A percentile compares a stretch with the other conserved stretches of the same genome.
Conservation (phyloP, 2,888 invertebrate genomes). For the Parelbella ahira region DNA sequence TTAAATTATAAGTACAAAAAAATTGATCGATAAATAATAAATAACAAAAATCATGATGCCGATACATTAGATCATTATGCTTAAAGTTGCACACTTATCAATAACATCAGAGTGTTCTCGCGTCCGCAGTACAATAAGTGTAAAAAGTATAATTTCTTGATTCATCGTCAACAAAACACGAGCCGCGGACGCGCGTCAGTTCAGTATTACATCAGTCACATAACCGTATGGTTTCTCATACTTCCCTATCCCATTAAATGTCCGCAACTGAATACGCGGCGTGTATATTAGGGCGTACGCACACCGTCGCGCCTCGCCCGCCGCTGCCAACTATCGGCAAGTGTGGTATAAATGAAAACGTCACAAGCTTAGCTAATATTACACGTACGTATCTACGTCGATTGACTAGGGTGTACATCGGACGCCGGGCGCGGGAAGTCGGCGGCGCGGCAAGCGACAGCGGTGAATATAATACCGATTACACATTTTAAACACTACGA, state of each 20-base stretch:
- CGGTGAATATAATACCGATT: conserved; percentile 16
- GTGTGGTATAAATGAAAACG: conserved; percentile 53
- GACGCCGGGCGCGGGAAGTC: conserved; percentile 40
- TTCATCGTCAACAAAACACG: too few species aligned
- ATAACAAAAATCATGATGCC: too few species aligned
- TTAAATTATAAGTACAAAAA: conserved; percentile 22
- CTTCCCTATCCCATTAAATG: conserved; percentile 24
- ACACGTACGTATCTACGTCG: conserved; percentile 52
- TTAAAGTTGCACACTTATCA: conserved; percentile 11
- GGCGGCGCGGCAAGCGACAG: too few species aligned
- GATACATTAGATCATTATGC: conserved; percentile 9
- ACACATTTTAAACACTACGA: conserved; percentile 13
- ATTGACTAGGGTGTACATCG: conserved; percentile 62
- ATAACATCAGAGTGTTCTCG: not conserved
- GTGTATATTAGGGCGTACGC: conserved; percentile 21
- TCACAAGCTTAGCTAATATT: conserved; percentile 54
- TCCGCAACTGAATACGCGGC: conserved; percentile 26
- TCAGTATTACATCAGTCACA: conserved; percentile 12
- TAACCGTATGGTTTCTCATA: conserved; percentile 8
- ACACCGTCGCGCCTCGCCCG: conserved; percentile 5
- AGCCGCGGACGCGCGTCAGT: too few species aligned
- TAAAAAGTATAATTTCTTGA: too few species aligned
- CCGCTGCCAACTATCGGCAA: conserved; percentile 28
- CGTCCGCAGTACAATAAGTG: too few species aligned
- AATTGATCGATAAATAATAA: too few species aligned